phyloP scores from a whole-genome alignment of 2,113 vertebrate genomes.

The Eulacestoma nigropectus region DNA sequence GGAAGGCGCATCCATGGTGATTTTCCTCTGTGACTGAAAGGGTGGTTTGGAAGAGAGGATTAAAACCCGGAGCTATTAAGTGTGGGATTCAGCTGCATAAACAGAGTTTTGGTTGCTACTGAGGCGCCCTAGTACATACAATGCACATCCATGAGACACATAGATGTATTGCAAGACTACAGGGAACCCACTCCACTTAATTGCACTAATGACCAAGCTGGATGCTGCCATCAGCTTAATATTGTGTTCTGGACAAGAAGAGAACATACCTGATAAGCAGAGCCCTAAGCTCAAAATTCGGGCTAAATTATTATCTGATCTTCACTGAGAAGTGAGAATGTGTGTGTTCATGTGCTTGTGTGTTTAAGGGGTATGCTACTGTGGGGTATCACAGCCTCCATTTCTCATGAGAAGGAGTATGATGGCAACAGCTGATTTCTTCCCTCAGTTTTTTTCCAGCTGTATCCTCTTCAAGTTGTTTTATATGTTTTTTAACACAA shows the following conservation, averaged over 20 bases:
- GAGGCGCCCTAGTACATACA: neutral
- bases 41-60: neutral
- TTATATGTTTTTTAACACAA: neutral
- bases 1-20: neutral
- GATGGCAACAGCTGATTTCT: neutral
- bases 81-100: neutral
- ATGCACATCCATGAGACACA: neutral
- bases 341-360: neutral
- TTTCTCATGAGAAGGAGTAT: neutral
- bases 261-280: neutral
- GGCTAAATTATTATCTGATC: neutral
- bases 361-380: fast-evolving
- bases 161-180: neutral
- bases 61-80: neutral
- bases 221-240: neutral
- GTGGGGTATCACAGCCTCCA: fast-evolving
- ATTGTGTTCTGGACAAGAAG: neutral
- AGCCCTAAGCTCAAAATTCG: neutral
- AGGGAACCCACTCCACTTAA: neutral
- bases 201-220: neutral
- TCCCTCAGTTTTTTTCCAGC: neutral
- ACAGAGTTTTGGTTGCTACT: neutral
- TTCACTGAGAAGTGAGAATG: neutral
- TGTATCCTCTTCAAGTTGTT: neutral
- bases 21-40: neutral